phyloP scores from a whole-genome alignment of 2,113 vertebrate species.

The Coryphaenoides rupestris region DNA sequence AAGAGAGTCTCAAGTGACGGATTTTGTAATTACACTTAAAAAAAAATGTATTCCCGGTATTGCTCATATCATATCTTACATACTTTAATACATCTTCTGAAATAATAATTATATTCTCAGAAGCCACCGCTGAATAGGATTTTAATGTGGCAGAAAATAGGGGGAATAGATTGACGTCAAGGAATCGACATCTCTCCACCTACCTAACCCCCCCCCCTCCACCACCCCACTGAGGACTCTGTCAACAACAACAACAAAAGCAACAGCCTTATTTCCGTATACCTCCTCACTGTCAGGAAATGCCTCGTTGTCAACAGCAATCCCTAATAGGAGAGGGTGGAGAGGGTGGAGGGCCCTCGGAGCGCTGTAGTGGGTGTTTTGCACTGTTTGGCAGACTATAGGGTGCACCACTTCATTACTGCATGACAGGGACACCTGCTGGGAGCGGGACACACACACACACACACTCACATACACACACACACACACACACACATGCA shows the following conservation, averaged over 20 bases:
- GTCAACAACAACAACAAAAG: slow-evolving; percentile 5
- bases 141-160: slow-evolving; percentile 27
- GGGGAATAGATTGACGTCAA: slow-evolving; percentile 11
- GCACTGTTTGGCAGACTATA: slow-evolving; percentile 34
- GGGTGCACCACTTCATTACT: slow-evolving; percentile 52
- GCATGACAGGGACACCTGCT: slow-evolving; percentile 70
- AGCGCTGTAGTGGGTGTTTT: slow-evolving; percentile 24
- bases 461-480: too few species aligned
- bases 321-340: not conserved
- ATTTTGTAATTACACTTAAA: too few species aligned
- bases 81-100: not conserved
- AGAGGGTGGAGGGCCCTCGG: slow-evolving; percentile 19
- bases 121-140: slow-evolving; percentile 13
- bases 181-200: slow-evolving; percentile 12
- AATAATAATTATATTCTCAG: not conserved
- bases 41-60: too few species aligned
- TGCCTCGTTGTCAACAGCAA: slow-evolving; percentile 8
- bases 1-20: not conserved
- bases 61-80: not conserved
- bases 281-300: slow-evolving; percentile 15
- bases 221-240: slow-evolving; percentile 8
- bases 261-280: not conserved
- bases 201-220: too few species aligned
- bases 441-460: too few species aligned
- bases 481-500: too few species aligned